These are phyloP conservation scores for Cephonodes hylas DNA, from an alignment of 2,888 invertebrate genomes.

Conservation along the genomic window DNA sequence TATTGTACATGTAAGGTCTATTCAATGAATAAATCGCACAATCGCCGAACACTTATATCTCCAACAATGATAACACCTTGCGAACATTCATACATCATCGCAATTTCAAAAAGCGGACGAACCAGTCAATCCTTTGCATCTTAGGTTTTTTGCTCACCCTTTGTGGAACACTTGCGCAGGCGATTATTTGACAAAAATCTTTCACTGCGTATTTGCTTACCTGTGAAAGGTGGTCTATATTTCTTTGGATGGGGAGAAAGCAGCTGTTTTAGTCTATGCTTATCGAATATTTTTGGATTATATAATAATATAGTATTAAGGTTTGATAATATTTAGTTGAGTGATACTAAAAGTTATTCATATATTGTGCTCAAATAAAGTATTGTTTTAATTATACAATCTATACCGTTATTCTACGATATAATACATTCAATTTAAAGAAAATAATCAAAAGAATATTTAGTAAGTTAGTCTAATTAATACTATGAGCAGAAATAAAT, in stretches of 20 bases:
- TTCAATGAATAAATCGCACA: constrained; percentile 31
- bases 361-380: too few species aligned
- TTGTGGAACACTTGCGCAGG: constrained; percentile 64
- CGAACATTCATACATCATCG: constrained; percentile 45
- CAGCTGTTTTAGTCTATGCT: constrained; percentile 17
- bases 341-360: too few species aligned
- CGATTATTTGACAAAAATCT: constrained; percentile 69
- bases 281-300: background rate
- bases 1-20: background rate
- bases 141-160: constrained; percentile 38
- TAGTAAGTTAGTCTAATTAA: too few species aligned
- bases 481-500: too few species aligned
- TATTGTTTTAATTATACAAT: too few species aligned
- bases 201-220: constrained; percentile 52
- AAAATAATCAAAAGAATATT: too few species aligned
- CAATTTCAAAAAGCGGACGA: constrained; percentile 38
- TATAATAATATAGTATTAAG: too few species aligned
- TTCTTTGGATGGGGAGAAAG: constrained; percentile 42
- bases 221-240: constrained; percentile 56
- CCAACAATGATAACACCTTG: constrained; percentile 41
- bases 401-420: too few species aligned
- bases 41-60: constrained; percentile 18
- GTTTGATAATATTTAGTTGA: too few species aligned
- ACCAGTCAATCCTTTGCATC: constrained; percentile 53
- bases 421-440: too few species aligned